Conservation (phyloP, 2,888 invertebrate species). For the Phorcus lineatus region DNA sequence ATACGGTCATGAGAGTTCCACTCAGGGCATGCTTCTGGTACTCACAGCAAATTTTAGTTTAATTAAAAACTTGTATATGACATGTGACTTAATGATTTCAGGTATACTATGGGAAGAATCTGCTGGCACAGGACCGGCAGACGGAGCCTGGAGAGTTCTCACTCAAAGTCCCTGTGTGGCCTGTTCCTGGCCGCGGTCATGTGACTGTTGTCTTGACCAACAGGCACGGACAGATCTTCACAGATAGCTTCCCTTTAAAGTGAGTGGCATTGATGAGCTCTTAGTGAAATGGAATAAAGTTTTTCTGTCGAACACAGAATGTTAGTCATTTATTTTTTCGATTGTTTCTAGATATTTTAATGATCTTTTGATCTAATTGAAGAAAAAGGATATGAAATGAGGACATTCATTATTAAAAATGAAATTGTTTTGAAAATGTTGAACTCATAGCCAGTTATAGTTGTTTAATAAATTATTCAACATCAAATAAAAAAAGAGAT, state of each 20-base stretch:
- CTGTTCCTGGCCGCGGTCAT: constrained; percentile 61
- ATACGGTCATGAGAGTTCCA: no score
- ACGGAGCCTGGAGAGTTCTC: constrained; percentile 48
- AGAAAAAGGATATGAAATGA: no score
- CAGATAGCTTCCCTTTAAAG: constrained; percentile 56
- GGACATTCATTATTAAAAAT: no score
- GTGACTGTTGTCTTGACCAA: constrained; percentile 61
- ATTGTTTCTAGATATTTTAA: background rate
- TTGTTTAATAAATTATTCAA: background rate
- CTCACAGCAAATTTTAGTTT: no score
- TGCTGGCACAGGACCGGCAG: constrained; percentile 44
- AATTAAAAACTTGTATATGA: no score
- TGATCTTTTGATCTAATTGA: no score
- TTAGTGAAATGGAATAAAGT: no score
- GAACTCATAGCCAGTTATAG: background rate
- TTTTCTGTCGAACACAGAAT: no score
- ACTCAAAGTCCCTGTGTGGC: constrained; percentile 49
- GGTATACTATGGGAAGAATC: constrained; percentile 60
- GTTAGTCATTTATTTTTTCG: background rate
- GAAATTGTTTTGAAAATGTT: no score
- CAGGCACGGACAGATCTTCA: constrained; percentile 57
- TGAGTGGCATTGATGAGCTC: constrained; percentile 27
- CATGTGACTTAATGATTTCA: constrained; percentile 21
- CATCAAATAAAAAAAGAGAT: no score
- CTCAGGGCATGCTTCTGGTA: no score